phyloP scores from a whole-genome alignment of 2,888 invertebrate species.

The Acanthosepion pharaonis region DNA sequence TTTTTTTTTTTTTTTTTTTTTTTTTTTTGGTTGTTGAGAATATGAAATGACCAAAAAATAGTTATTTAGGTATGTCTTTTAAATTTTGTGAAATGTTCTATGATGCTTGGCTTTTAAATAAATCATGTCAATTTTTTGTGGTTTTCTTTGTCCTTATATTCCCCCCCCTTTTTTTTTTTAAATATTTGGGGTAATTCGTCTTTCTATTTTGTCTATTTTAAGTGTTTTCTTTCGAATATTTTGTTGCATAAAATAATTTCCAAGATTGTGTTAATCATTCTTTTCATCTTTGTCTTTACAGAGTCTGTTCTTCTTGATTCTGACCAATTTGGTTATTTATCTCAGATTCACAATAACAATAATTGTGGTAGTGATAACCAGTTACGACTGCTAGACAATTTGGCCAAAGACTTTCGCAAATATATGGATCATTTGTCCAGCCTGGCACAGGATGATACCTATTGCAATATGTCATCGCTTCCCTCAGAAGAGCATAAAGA shows the following conservation, averaged over 20 bases:
- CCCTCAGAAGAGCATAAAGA: constrained; percentile 33
- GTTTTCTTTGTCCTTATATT: too few relatives aligned
- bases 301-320: constrained; percentile 34
- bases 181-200: too few relatives aligned
- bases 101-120: too few relatives aligned
- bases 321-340: constrained; percentile 38
- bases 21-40: too few relatives aligned
- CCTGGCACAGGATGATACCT: constrained; percentile 54
- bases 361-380: neutral
- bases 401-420: constrained; percentile 62
- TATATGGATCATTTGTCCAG: constrained; percentile 66
- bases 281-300: neutral
- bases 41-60: too few relatives aligned
- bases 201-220: too few relatives aligned
- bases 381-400: constrained; percentile 39
- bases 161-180: too few relatives aligned
- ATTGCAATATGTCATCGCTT: neutral
- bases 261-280: neutral
- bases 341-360: neutral
- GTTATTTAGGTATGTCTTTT: too few relatives aligned
- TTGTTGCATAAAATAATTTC: neutral
- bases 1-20: too few relatives aligned
- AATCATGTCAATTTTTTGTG: too few relatives aligned
- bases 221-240: too few relatives aligned
- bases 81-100: too few relatives aligned